Conservation (phyloP, 1,140 invertebrate genomes). For the Coenobita brevimanus region DNA sequence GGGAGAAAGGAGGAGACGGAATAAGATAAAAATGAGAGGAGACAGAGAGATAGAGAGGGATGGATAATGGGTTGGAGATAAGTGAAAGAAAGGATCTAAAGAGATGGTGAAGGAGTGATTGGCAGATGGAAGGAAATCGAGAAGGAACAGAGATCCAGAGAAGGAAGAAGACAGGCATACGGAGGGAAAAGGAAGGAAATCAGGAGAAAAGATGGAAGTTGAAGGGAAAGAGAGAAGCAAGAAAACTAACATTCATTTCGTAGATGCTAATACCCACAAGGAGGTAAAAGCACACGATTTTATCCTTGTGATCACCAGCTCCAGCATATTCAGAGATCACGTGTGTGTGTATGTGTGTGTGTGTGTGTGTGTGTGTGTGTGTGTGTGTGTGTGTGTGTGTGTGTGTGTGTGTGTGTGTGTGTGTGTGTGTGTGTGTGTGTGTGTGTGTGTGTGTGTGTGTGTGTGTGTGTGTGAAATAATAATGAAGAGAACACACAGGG, state of each 20-base stretch:
- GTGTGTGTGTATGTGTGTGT: constrained; percentile 1
- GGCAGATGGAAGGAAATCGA: neutral
- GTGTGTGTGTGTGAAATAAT: neutral
- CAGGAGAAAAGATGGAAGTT: too few species aligned
- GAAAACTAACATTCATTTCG: too few species aligned
- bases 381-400: constrained; percentile 1
- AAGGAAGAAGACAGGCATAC: too few species aligned
- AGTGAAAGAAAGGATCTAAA: neutral
- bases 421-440: neutral
- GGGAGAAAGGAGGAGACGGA: neutral
- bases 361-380: constrained; percentile 1
- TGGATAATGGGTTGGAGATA: neutral
- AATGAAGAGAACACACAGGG: too few species aligned
- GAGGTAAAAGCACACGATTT: too few species aligned
- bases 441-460: neutral
- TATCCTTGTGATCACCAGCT: too few species aligned
- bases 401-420: constrained; percentile 1
- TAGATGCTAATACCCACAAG: too few species aligned
- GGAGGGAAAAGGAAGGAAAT: too few species aligned
- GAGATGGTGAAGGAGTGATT: neutral
- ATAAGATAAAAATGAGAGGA: neutral
- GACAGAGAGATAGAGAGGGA: neutral
- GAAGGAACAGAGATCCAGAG: too few species aligned
- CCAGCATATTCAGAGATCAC: too few species aligned
- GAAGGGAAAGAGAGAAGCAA: too few species aligned